Conservation (phyloP, 2,113 vertebrate genomes). For the Elanus axillaris region DNA sequence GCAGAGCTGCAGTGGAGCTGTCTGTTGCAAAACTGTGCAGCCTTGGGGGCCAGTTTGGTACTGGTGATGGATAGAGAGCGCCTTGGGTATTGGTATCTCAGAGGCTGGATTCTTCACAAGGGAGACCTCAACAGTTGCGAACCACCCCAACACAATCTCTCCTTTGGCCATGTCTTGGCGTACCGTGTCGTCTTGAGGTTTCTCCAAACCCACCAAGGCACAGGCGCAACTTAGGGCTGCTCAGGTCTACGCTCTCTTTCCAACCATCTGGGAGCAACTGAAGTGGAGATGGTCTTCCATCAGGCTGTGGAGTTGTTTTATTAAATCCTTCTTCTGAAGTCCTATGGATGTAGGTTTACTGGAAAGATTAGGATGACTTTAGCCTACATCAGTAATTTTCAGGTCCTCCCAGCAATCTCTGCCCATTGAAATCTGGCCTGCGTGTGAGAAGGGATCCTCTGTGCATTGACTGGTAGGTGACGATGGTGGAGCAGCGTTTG, state of each 20-base stretch:
- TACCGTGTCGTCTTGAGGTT: neutral
- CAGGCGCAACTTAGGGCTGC: accelerated
- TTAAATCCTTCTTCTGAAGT: neutral
- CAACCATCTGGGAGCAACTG: neutral
- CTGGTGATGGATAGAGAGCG: neutral
- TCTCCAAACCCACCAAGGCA: neutral
- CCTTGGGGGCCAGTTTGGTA: neutral
- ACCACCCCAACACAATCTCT: neutral
- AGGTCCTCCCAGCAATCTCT: neutral
- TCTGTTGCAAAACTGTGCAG: neutral
- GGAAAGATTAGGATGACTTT: neutral
- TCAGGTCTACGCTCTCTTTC: neutral
- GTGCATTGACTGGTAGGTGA: neutral
- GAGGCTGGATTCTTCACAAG: neutral
- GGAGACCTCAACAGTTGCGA: neutral
- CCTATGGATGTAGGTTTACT: neutral
- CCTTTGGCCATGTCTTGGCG: accelerated
- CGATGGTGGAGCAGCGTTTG: neutral
- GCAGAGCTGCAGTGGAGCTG: neutral
- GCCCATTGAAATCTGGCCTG: neutral
- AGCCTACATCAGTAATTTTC: neutral
- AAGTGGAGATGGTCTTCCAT: neutral
- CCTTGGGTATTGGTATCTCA: neutral
- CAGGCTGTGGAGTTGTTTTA: too few relatives aligned
- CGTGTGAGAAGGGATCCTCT: neutral